Base-by-base conservation (phyloP, 2,113 vertebrate genomes). In the Rhinoptilus africanus region DNA sequence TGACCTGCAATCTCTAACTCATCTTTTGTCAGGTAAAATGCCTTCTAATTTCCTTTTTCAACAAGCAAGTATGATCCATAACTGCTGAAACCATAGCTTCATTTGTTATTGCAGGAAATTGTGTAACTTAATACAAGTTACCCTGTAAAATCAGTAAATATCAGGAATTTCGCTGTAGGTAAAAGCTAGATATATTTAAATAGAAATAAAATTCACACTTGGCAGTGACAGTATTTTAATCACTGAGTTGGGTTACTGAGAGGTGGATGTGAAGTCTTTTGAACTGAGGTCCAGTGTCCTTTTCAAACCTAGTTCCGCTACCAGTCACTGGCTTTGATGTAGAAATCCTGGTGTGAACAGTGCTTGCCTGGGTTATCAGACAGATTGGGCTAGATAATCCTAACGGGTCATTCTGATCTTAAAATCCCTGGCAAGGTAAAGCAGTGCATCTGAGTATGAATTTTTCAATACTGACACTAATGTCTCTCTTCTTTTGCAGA, bases 241-340 rank as follows among this genome's bases (percentile, higher is more conserved):
- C 85, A 53, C 37, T 6, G 74, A 78, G 60, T 22, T 56, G 35
- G 26, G 51, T 72, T 68, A 43, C 34, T n/a, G 47, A 76, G 53
- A 54, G 57, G 10, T 54, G 48, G 80, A 39, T 47, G 6, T 12
- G 34, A 32, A 92, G 39, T 7, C 78, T 63, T 92, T 53, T 75
- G 80, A 96, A 72, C 63, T 54, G 82, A 90, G 85, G 78, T 60
- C 62, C 76, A 24, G 53, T 20, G 75, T 82, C 66, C 62, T 85
- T 77, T 84, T 60, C 73, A 87, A 60, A 43, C 18, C 45, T 74
- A 15, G 39, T 26, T 62, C 92, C 85, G 71, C 75, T 83, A 81
- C 78, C 75, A 37, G 82, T 20, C 48, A 7, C 39, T 47, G 63
- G 35, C 85, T 93, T 96, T 95, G 92, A 93, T 90, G 95, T 77